Base-by-base conservation (phyloP, 2,888 invertebrate species). In the Drosophila putrida region DNA sequence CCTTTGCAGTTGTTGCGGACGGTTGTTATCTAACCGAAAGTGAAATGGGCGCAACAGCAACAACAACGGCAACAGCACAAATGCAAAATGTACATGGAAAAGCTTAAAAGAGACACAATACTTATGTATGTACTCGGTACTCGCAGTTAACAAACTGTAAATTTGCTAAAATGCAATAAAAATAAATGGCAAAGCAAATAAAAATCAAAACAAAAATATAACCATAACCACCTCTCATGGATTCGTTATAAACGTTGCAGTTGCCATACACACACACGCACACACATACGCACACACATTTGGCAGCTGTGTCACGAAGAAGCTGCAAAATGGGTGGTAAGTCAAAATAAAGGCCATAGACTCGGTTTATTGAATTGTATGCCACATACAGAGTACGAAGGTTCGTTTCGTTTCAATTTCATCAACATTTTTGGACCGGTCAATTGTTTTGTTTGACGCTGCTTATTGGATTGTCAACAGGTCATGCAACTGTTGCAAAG, bases 1-100 rank as follows among this genome's bases (percentile, higher is more conserved):
- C 44, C 25, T 10, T 46, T 43, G 44, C 6, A 9, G 25, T 36
- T 49, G 43, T 46, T 69, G 65, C 44, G 33, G 68, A 50, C 55
- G 51, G 43, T 43, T 51, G 85, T 85, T 86, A 84, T 83, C 84
- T 85, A 84, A 84, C 83, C 71, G 41, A 82, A 85, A 82, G 81
- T 79, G 75, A 81, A 85, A 82, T 82, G 82, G 69, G 69, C 79
- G 59, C 80, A 55, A 61, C 62, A 57, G 28, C 46, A 20, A 20
- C 33, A 49, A 47, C 71, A 71, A 70, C 41, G 36, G 11, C 20
- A 50, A n/a, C 35, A 50, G 11, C 50, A 36, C 55, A 61, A 77
- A 77, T 75, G 75, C 70, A 68, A 73, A 78, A 71, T 46, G 70
- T 67, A 73, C 71, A 76, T 69, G 80, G 55, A 71, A 75, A 77